Percentiles rank a stretch among this genome's conserved stretches.
Evolutionary conservation across 1,140 invertebrate species (phyloP).

Genomic region (Pseudomyrmex concolor): DNA sequence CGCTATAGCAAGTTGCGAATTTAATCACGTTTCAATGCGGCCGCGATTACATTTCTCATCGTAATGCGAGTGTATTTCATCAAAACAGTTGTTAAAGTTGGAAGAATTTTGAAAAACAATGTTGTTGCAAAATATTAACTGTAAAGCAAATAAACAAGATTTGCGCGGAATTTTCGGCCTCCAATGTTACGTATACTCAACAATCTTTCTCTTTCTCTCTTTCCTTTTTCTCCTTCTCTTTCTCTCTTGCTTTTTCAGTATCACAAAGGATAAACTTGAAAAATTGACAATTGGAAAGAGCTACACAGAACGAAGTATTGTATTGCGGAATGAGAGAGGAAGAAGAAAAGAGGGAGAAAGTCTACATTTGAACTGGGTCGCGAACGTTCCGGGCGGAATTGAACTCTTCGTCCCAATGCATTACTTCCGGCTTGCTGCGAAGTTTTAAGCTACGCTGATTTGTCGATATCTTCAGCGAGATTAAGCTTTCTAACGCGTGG

Average conservation of each 20-base stretch:
- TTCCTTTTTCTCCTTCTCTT: no score
- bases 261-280: slow-evolving; percentile 32
- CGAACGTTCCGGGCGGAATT: slow-evolving; percentile 44
- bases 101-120: slow-evolving; percentile 6
- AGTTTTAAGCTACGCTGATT: slow-evolving; percentile 48
- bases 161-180: neutral
- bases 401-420: slow-evolving; percentile 57
- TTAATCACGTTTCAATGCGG: slow-evolving; percentile 16
- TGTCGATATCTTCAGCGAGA: slow-evolving; percentile 50
- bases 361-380: slow-evolving; percentile 64
- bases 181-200: neutral
- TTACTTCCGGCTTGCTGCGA: slow-evolving; percentile 43
- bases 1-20: slow-evolving; percentile 20
- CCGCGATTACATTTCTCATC: neutral
- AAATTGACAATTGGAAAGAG: slow-evolving; percentile 16
- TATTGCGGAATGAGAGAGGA: neutral
- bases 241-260: neutral
- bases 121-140: neutral
- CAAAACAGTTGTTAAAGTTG: neutral
- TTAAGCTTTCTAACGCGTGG: slow-evolving; percentile 20
- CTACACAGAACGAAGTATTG: neutral
- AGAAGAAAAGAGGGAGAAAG: slow-evolving; percentile 13
- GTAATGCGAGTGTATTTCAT: slow-evolving; percentile 21
- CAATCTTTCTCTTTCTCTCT: no score
- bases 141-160: slow-evolving; percentile 5